phyloP scores from a whole-genome alignment of 2,888 invertebrate genomes.

The Gisinianus flammeolus region DNA sequence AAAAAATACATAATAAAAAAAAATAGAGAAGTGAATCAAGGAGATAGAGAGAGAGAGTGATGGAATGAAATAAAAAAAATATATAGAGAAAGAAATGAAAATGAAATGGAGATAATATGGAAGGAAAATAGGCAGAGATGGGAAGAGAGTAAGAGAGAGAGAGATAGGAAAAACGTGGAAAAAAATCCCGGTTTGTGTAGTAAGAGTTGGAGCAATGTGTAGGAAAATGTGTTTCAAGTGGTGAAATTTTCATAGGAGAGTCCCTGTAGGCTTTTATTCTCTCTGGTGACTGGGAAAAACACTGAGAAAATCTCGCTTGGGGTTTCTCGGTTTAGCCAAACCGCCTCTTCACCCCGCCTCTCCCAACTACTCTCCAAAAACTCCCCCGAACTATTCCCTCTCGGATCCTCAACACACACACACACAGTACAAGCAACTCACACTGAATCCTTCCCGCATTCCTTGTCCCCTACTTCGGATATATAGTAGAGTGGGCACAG shows the following conservation, averaged over 20 bases:
- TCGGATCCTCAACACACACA: not conserved
- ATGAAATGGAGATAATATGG: slow-evolving; percentile 23
- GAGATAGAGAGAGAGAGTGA: not conserved
- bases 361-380: slow-evolving; percentile 26
- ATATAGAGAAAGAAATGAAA: slow-evolving; percentile 5
- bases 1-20: not conserved
- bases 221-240: slow-evolving; percentile 34
- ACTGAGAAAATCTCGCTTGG: slow-evolving; percentile 59
- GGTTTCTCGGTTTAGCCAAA: slow-evolving; percentile 54
- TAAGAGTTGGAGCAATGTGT: not conserved
- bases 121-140: slow-evolving; percentile 15
- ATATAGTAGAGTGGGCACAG: too few species aligned
- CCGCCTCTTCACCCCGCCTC: slow-evolving; percentile 34
- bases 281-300: slow-evolving; percentile 59
- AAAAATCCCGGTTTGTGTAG: slow-evolving; percentile 5
- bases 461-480: too few species aligned
- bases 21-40: not conserved
- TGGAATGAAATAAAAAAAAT: slow-evolving; percentile 23
- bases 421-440: too few species aligned
- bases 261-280: slow-evolving; percentile 59
- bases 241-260: slow-evolving; percentile 59
- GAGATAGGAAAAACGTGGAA: slow-evolving; percentile 21
- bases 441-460: too few species aligned
- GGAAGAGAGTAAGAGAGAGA: not conserved
- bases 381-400: slow-evolving; percentile 25